A percentile compares a stretch with the other conserved stretches of the same genome.
Conservation (phyloP, 2,888 invertebrate genomes). For the Rhingia campestris region DNA sequence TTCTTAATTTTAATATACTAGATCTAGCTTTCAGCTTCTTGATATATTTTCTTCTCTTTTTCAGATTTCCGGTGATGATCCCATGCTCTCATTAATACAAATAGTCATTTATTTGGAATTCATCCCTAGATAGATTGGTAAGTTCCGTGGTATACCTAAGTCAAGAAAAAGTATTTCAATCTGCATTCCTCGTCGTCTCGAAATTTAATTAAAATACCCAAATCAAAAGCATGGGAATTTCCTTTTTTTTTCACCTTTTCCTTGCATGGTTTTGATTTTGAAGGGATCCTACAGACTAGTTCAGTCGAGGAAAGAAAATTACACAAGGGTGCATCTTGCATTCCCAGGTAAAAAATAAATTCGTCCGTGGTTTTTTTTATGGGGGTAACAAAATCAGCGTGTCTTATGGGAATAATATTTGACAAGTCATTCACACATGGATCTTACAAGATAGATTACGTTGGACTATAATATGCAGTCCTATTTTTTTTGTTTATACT, state of each 20-base stretch:
- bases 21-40: no score
- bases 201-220: neutral
- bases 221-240: slow-evolving; percentile 18
- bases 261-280: slow-evolving; percentile 26
- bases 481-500: neutral
- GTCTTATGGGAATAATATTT: slow-evolving; percentile 26
- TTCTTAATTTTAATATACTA: no score
- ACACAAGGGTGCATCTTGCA: slow-evolving; percentile 41
- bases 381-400: slow-evolving; percentile 9
- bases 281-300: slow-evolving; percentile 26
- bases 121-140: no score
- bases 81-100: neutral
- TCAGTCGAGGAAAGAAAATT: slow-evolving; percentile 21
- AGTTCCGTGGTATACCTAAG: no score
- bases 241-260: neutral
- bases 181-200: neutral
- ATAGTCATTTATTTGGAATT: neutral
- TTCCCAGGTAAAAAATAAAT: slow-evolving; percentile 28
- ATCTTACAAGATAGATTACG: neutral
- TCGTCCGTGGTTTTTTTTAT: slow-evolving; percentile 17
- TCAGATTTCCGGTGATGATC: neutral
- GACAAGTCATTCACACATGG: neutral
- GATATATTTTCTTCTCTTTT: no score
- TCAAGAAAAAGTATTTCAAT: no score
- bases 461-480: neutral